phyloP scores from a whole-genome alignment of 2,888 invertebrate species.

The Spicauda simplicius region DNA sequence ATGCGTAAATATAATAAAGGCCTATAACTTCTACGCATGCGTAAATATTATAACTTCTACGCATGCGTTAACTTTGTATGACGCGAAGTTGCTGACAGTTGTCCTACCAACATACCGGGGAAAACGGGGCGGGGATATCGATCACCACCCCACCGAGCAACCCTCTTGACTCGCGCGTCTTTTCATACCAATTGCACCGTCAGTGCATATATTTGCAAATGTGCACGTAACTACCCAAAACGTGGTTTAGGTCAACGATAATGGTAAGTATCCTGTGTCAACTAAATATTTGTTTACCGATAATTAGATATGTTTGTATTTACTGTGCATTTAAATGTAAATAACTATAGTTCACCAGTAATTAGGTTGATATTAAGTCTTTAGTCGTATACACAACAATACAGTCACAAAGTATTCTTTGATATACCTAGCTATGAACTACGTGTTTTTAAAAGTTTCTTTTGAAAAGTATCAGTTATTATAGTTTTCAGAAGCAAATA shows the following conservation, averaged over 20 bases:
- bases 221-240: neutral
- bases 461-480: too few relatives aligned
- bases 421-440: too few relatives aligned
- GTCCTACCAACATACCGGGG: slow-evolving; percentile 36
- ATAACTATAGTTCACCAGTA: neutral
- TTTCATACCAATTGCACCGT: neutral
- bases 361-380: too few relatives aligned
- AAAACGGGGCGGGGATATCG: slow-evolving; percentile 40
- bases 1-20: too few relatives aligned
- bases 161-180: slow-evolving; percentile 5
- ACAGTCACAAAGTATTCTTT: too few relatives aligned
- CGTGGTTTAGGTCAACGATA: neutral
- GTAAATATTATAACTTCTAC: too few relatives aligned
- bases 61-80: slow-evolving; percentile 25
- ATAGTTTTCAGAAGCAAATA: too few relatives aligned
- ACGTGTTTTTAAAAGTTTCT: too few relatives aligned
- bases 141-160: slow-evolving; percentile 25
- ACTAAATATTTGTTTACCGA: slow-evolving; percentile 17
- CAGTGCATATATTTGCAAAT: neutral
- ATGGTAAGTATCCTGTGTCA: slow-evolving; percentile 23
- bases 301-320: neutral
- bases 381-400: too few relatives aligned
- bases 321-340: neutral
- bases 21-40: too few relatives aligned
- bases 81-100: slow-evolving; percentile 15